Evolutionary conservation across 2,113 vertebrate genomes (phyloP).

Genomic region (Oreochromis tanganicae): DNA sequence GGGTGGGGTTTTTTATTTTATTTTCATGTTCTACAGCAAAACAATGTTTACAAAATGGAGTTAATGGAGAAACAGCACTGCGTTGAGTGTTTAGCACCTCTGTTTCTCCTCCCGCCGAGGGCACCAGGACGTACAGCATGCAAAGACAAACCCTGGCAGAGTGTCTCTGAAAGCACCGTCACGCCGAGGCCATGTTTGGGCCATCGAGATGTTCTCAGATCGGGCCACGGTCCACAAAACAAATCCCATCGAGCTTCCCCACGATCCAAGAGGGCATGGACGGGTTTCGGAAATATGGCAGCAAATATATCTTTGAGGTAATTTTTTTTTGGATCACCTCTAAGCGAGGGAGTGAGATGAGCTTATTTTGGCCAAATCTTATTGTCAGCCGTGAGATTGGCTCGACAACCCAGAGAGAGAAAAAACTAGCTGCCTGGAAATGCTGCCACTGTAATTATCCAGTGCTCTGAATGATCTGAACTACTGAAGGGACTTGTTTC

Average conservation of each 20-base stretch:
- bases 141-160: not conserved
- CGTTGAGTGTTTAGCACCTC: constrained; percentile 34
- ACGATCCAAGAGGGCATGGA: not conserved
- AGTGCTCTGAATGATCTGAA: not conserved
- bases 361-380: constrained; percentile 2
- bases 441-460: not conserved
- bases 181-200: not conserved
- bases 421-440: constrained; percentile 40
- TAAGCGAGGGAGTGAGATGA: not conserved
- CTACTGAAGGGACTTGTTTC: constrained; percentile 1
- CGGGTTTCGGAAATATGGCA: not conserved
- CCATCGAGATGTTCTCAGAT: not conserved
- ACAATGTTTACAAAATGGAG: constrained; percentile 52
- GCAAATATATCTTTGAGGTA: not conserved
- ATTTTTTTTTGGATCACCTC: not conserved
- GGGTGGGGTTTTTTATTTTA: constrained; percentile 50
- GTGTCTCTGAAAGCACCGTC: constrained; percentile 16
- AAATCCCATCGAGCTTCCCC: not conserved
- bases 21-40: constrained; percentile 66
- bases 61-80: constrained; percentile 31
- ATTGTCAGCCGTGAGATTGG: not conserved
- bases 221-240: constrained; percentile 13
- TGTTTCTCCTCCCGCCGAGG: not conserved
- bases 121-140: constrained; percentile 9
- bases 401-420: not conserved